Evolutionary conservation across 2,797 vertebrate genomes (phyloP), one percentile per base, ranked within the genome.

Genomic region (Phoebastria nigripes): DNA sequence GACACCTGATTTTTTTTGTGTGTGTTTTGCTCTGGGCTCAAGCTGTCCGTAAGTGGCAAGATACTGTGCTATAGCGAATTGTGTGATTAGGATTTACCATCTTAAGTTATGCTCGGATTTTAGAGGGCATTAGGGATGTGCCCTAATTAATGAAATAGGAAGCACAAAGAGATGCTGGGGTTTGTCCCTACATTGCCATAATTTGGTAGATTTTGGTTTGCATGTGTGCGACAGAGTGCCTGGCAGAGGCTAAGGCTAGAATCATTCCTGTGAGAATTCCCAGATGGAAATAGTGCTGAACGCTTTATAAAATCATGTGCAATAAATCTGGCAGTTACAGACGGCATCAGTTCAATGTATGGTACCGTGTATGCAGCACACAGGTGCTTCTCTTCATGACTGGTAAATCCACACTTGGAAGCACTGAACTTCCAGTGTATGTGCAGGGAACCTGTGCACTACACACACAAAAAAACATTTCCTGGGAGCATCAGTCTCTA

Each of bases 341-440:
- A 26, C 2, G 10, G 8, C 11, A 2, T 65, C 35, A 42, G 20
- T 70, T 82, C 22, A 33, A 20, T 9, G 14, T 14, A 15, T 46
- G 37, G 22, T 52, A 37, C 31, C 0, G 0, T 25, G 11, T 16
- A 28, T 14, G 8, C 31, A 29, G 11, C 0, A 4, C 28, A n/a
- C 5, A 44, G 37, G 28, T 26, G 28, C 24, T 63, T 84, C 21
- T 84, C 22, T n/a, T 90, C 22, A 6, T 26, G 28, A 5, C 28
- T 51, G 25, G 12, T 29, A 86, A 80, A 92, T 69, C 26, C 9
- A 15, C 14, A 11, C 28, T 2, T 37, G 58, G 28, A 82, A 87
- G 71, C 52, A 10, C 7, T 92, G 42, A 79, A 61, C 13, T 79
- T 44, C 19, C 41, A 49, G 26, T 22, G 13, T 17, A 33, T 24